Base-by-base conservation (phyloP, 2,797 vertebrate species). In the Choloepus didactylus region DNA sequence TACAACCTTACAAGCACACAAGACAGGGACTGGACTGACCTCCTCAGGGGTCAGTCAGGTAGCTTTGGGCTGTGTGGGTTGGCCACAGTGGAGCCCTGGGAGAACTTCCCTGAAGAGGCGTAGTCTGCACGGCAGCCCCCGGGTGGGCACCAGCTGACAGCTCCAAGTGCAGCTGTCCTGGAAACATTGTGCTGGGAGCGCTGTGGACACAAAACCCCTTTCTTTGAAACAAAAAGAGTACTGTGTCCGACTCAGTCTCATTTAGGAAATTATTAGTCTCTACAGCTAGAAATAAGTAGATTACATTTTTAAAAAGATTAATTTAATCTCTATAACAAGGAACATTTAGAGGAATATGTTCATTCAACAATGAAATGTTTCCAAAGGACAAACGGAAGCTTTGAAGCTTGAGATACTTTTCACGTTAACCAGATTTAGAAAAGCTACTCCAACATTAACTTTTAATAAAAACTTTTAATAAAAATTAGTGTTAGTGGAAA, bases 291-390 rank as follows among this genome's bases (percentile, higher is more conserved):
- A 93, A 25, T 96, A 95, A 97, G 97, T 14, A 90, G 97, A 94
- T 97, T 97, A 92, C 49, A 89, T 91, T 96, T 96, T 94, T 86
- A 44, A 85, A 88, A 93, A 87, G 97, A 97, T 97, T 97, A 95
- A 23, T n/a, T 86, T 92, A 97, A 97, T 96, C 97, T 79, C 66
- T 14, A 6, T 72, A 91, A 97, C 93, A 90, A 97, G 95, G 82
- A 69, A 19, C 46, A 56, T 77, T 96, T 81, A 66, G 38, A 87
- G 89, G 79, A 86, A 84, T 67, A 49, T 59, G 82, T 83, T 89
- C 80, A 91, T 75, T 86, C 72, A 27, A 29, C 93, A 86, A 89
- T 12, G 67, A 81, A 76, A 67, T 66, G 10, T 86, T 96, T 94
- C 89, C 76, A 49, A 54, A 85, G 64, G 89, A 51, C 49, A 73